A percentile compares a stretch with the other conserved stretches of the same genome.
Conservation (phyloP, 2,113 vertebrate species). For the Corydoras sp. region DNA sequence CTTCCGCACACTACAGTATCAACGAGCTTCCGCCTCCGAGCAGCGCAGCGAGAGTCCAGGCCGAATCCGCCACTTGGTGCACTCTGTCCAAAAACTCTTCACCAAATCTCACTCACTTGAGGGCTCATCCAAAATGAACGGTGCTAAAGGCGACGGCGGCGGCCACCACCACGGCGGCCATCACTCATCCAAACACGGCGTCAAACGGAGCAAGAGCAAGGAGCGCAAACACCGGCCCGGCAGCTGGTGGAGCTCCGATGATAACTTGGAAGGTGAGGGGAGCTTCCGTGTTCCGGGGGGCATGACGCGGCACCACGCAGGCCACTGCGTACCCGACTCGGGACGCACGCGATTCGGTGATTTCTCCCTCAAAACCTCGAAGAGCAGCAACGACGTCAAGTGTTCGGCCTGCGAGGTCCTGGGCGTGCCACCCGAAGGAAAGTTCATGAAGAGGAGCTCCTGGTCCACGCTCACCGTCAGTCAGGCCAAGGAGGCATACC, state of each 20-base stretch:
- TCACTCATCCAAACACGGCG: constrained; percentile 77
- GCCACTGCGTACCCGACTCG: constrained; percentile 84
- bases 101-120: constrained; percentile 98
- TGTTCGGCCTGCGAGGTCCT: constrained; percentile 91
- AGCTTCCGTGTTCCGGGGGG: constrained; percentile 86
- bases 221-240: constrained; percentile 81
- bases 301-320: constrained; percentile 75
- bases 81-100: constrained; percentile 98
- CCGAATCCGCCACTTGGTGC: constrained; percentile 92
- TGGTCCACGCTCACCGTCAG: constrained; percentile 98
- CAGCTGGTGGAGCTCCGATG: constrained; percentile 97
- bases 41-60: constrained; percentile 94
- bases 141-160: constrained; percentile 77
- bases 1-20: constrained; percentile 97
- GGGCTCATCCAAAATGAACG: constrained; percentile 89
- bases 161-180: constrained; percentile 69
- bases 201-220: constrained; percentile 92
- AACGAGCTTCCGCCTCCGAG: constrained; percentile 81
- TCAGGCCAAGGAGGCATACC: constrained; percentile 97
- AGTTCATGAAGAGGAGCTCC: constrained; percentile 95
- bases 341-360: constrained; percentile 85
- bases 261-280: constrained; percentile 96
- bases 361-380: constrained; percentile 89
- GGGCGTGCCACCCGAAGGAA: constrained; percentile 82
- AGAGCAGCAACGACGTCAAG: constrained; percentile 96